These are phyloP conservation scores for Rhadinocentrus ornatus DNA, from an alignment of 2,797 vertebrate species.

Conservation along the genomic window DNA sequence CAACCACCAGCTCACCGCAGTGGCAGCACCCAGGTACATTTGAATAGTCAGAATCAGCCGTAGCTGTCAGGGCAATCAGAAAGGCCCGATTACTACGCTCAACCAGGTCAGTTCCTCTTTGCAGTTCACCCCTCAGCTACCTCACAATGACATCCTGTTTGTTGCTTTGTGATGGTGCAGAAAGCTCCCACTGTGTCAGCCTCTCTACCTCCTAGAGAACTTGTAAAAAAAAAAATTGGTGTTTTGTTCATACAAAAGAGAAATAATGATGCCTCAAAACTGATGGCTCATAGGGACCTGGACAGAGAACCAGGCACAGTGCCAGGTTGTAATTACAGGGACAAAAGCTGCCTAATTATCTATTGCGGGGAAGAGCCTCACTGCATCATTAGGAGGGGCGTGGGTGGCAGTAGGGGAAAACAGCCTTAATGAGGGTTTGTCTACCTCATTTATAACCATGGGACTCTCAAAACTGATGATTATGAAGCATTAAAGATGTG, in stretches of 20 bases:
- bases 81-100: conserved; percentile 33
- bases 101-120: conserved; percentile 76
- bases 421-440: conserved; percentile 82
- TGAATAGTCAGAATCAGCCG: conserved; percentile 13
- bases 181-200: conserved; percentile 63
- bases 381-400: conserved; percentile 70
- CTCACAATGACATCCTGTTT: conserved; percentile 73
- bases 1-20: conserved; percentile 28
- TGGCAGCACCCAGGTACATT: conserved; percentile 30
- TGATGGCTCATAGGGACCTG: conserved; percentile 55
- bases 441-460: conserved; percentile 75
- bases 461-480: conserved; percentile 80
- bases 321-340: conserved; percentile 77
- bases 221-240: conserved; percentile 60
- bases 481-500: conserved; percentile 65
- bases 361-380: conserved; percentile 63
- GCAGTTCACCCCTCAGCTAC: conserved; percentile 62
- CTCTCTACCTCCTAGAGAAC: conserved; percentile 49
- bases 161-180: conserved; percentile 61
- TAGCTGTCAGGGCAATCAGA: conserved; percentile 35
- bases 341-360: conserved; percentile 86
- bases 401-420: conserved; percentile 65
- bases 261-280: conserved; percentile 80
- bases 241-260: conserved; percentile 77
- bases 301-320: conserved; percentile 63